Conservation (phyloP, 1,140 invertebrate genomes). For the Macrotrachela quadricornifera region DNA sequence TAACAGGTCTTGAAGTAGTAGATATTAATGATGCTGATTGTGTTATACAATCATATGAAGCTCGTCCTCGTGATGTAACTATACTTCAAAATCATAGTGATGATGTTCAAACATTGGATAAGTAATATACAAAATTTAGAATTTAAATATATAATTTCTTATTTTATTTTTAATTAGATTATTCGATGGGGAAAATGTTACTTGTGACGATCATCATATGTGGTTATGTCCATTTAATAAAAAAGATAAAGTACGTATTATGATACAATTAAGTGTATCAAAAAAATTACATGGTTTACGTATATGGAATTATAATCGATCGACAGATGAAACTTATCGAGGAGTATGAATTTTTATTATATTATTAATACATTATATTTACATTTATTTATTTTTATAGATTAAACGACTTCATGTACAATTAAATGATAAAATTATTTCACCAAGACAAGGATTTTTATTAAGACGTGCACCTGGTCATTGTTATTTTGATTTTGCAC, state of each 20-base stretch:
- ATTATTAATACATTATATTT: background rate
- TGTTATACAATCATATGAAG: constrained; percentile 15
- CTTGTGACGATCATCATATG: constrained; percentile 31
- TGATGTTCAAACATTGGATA: constrained; percentile 27
- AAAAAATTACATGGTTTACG: constrained; percentile 33
- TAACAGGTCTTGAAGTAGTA: constrained; percentile 33
- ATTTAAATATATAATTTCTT: background rate
- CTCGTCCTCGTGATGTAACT: constrained; percentile 21
- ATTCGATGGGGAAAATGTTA: constrained; percentile 30
- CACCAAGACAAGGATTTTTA: constrained; percentile 33
- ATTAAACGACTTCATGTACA: constrained; percentile 23
- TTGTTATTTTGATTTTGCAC: constrained; percentile 47
- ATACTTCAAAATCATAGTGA: constrained; percentile 21
- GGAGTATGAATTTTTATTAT: constrained; percentile 36
- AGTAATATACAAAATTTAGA: constrained; percentile 15
- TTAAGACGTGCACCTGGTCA: constrained; percentile 46
- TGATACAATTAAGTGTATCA: constrained; percentile 19
- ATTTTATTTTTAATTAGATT: constrained; percentile 15
- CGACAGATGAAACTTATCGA: constrained; percentile 45
- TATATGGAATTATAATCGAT: constrained; percentile 61
- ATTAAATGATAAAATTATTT: constrained; percentile 24
- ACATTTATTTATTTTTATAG: constrained; percentile 10
- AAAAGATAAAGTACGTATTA: constrained; percentile 18
- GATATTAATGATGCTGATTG: constrained; percentile 26
- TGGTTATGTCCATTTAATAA: constrained; percentile 33